Conservation (phyloP, 2,888 invertebrate genomes). For the Meiosimyza decipiens region DNA sequence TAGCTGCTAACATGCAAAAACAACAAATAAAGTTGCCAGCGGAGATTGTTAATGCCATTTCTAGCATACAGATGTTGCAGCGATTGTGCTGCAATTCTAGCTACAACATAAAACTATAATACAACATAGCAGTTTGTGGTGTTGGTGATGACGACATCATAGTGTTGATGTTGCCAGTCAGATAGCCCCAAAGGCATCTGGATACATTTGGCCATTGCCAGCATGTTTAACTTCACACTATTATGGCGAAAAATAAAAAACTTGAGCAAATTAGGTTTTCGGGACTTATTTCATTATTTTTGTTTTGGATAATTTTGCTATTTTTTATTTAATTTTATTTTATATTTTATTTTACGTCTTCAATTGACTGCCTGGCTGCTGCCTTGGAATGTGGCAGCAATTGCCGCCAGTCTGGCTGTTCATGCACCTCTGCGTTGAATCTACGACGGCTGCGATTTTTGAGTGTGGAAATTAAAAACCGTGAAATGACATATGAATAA, state of each 20-base stretch:
- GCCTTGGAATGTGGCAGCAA: conserved; percentile 21
- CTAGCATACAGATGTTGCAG: too few relatives aligned
- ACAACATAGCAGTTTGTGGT: neutral
- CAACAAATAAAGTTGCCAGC: too few relatives aligned
- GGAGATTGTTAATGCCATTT: too few relatives aligned
- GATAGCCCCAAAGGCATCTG: conserved; percentile 27
- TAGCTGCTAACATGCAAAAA: neutral
- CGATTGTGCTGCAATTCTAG: too few relatives aligned
- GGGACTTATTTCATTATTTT: conserved; percentile 18
- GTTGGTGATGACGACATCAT: conserved; percentile 11
- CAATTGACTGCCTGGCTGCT: conserved; percentile 5
- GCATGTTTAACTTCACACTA: conserved; percentile 27
- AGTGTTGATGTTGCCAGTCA: conserved; percentile 24
- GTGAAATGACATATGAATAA: conserved; percentile 28
- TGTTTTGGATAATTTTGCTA: neutral
- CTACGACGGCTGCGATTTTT: neutral
- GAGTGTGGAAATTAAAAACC: conserved; percentile 33
- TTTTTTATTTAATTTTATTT: neutral
- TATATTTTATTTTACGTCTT: neutral
- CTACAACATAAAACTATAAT: too few relatives aligned
- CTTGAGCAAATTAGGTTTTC: neutral
- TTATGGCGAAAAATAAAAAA: too few relatives aligned
- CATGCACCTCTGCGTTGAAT: neutral
- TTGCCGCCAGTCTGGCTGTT: conserved; percentile 23
- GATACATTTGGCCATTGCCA: neutral